A percentile compares a stretch with the other conserved stretches of the same genome.
Evolutionary conservation across 2,113 vertebrate species (phyloP).

Genomic region (Mus pahari): DNA sequence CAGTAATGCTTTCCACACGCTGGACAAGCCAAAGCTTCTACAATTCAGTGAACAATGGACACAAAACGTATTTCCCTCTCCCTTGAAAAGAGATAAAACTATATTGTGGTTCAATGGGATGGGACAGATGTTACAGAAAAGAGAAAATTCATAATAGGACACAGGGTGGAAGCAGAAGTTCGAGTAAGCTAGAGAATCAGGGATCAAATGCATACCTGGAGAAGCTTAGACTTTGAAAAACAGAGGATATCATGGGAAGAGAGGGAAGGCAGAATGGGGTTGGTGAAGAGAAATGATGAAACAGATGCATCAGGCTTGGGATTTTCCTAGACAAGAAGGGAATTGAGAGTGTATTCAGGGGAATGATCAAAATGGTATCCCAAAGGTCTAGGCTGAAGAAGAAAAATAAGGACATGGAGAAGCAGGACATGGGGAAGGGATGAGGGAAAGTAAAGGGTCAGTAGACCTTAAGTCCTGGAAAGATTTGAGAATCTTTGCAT

Average conservation of each 20-base stretch:
- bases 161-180: not conserved
- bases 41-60: not conserved
- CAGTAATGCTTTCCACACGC: not conserved
- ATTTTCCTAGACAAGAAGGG: conserved; percentile 9
- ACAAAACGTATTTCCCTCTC: not conserved
- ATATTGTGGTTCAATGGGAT: not conserved
- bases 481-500: not conserved
- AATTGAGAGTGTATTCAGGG: not conserved
- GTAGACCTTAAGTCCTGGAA: not conserved
- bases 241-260: not conserved
- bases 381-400: not conserved
- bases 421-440: not conserved
- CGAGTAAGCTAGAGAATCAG: not conserved
- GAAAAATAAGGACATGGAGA: not conserved
- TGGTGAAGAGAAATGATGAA: no score
- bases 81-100: conserved; percentile 48
- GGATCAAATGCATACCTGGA: not conserved
- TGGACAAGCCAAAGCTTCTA: not conserved
- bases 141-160: not conserved
- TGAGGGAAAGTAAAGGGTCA: not conserved
- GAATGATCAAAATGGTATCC: not conserved
- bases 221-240: not conserved
- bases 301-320: not conserved
- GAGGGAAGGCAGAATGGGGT: not conserved
- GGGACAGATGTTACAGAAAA: not conserved